A percentile compares a stretch with the other conserved stretches of the same genome.
Conservation (phyloP, 2,113 vertebrate genomes). For the Pelodiscus sinensis region DNA sequence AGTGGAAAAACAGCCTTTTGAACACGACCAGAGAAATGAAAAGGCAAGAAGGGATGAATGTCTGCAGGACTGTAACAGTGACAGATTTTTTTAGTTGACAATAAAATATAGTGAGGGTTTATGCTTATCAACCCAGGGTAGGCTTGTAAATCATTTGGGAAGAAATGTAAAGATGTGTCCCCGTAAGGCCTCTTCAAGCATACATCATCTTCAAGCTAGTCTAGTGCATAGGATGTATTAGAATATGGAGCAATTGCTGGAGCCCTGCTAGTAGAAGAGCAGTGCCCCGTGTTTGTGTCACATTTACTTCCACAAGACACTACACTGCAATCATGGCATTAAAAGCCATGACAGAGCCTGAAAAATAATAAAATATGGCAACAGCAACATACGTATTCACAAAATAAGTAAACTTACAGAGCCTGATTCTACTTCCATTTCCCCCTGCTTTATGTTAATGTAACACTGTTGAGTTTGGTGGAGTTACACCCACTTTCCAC, state of each 20-base stretch:
- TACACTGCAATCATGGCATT: too few relatives aligned
- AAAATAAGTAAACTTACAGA: too few relatives aligned
- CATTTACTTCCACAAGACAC: too few relatives aligned
- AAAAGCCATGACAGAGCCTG: too few relatives aligned
- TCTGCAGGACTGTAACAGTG: background rate
- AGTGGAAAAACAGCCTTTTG: background rate
- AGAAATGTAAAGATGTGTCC: background rate
- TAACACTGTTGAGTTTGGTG: too few relatives aligned
- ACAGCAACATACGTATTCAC: too few relatives aligned
- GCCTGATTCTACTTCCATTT: too few relatives aligned
- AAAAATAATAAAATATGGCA: too few relatives aligned
- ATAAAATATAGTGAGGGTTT: background rate
- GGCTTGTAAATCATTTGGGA: background rate
- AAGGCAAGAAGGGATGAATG: background rate
- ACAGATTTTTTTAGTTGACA: background rate
- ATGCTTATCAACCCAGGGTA: background rate
- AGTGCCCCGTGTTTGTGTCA: too few relatives aligned
- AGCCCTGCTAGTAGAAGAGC: too few relatives aligned
- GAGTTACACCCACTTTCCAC: too few relatives aligned
- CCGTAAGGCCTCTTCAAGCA: background rate
- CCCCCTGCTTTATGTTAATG: too few relatives aligned
- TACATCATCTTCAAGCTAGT: conserved; percentile 25
- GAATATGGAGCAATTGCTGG: background rate
- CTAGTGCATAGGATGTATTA: background rate
- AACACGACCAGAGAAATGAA: background rate